Base-by-base conservation (phyloP, 2,113 vertebrate genomes). In the Siphamia tubifer region DNA sequence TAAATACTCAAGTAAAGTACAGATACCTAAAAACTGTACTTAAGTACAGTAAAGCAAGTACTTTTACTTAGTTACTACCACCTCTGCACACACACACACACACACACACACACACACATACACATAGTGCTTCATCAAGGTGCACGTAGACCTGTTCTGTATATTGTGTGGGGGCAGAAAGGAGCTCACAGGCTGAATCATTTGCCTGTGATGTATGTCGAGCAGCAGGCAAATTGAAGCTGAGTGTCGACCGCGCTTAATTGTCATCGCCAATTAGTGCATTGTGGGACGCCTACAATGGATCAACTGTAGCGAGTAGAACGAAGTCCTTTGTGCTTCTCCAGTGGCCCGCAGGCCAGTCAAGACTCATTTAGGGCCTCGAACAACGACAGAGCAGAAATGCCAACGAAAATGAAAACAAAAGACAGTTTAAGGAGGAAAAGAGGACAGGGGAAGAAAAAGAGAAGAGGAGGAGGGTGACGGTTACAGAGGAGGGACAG, bases 191-290 rank as follows among this genome's bases (percentile, higher is more conserved):
- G 62, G 30, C 62, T 8, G 40, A 63, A 48, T 72, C 69, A 60
- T 85, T 81, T 80, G 78, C 62, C 58, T 68, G 82, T 77, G 79
- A 90, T 92, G 91, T 77, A 84, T 63, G 66, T 82, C 73, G 87
- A 85, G 72, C 49, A 77, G 89, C 84, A 65, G 82, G 30, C 89
- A 86, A 94, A 94, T 94, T 93, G 92, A 93, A 93, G 92, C 90
- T 92, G 93, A 90, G 91, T 83, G 85, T 60, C 40, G 87, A 88
- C 90, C 91, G 90, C 74, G 91, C 91, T 91, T 93, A 83, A 94
- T 95, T 95, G 95, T 97, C 96, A 89, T 90, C 79, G 76, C 95
- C 96, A 97, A 98, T 98, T 98, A 98, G 96, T 92, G 93, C 94
- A 92, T 96, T 95, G 94, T 95, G 87, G 79, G 91, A 87, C 54